phyloP scores from a whole-genome alignment of 2,888 invertebrate species.

The Zygaena filipendulae region DNA sequence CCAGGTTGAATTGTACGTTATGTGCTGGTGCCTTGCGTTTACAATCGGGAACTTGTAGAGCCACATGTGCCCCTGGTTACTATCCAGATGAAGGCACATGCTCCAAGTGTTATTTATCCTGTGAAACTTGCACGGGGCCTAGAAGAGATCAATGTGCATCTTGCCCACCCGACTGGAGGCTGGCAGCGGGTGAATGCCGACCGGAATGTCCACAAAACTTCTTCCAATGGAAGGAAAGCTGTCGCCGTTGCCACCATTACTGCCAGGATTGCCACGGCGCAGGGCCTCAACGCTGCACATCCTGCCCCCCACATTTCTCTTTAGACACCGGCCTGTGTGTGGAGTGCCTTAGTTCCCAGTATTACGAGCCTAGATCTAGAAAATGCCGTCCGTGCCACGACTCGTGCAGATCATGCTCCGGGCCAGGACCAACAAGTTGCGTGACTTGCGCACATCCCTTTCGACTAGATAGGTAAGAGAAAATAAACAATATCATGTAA shows the following conservation, averaged over 20 bases:
- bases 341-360: constrained; percentile 80
- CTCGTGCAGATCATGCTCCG: constrained; percentile 76
- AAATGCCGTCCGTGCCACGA: constrained; percentile 77
- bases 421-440: constrained; percentile 77
- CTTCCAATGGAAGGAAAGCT: constrained; percentile 84
- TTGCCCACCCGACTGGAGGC: constrained; percentile 82
- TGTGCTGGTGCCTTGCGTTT: constrained; percentile 81
- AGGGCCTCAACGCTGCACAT: constrained; percentile 78
- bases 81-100: constrained; percentile 88
- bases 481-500: too few species aligned
- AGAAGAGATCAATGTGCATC: constrained; percentile 86
- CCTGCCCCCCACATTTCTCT: constrained; percentile 78
- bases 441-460: constrained; percentile 76
- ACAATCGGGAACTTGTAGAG: constrained; percentile 85
- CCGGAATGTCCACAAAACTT: constrained; percentile 87
- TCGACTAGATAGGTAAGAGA: constrained; percentile 70
- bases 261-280: constrained; percentile 89
- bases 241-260: constrained; percentile 89
- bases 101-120: constrained; percentile 84
- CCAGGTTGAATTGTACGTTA: constrained; percentile 82
- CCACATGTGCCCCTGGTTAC: constrained; percentile 82
- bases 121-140: constrained; percentile 86
- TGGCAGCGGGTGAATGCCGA: constrained; percentile 85
- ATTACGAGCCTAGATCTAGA: constrained; percentile 75
- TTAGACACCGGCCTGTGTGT: constrained; percentile 77